phyloP scores from a whole-genome alignment of 2,888 invertebrate species.

The Entomobrya multifasciata region DNA sequence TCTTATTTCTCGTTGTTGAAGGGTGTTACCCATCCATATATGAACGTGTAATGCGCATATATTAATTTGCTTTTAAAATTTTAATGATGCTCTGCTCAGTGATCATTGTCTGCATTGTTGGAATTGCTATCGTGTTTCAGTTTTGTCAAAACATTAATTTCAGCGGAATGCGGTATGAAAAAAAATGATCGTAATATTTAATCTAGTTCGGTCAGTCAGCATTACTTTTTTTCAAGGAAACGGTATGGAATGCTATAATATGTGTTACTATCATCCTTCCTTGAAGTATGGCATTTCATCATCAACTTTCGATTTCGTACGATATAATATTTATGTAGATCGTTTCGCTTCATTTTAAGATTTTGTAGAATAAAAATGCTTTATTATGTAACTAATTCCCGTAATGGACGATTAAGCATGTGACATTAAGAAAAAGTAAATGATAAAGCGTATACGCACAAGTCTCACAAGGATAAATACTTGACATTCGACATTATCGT shows the following conservation, averaged over 20 bases:
- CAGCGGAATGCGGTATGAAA: slow-evolving; percentile 34
- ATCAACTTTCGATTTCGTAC: neutral
- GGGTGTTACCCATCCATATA: slow-evolving; percentile 62
- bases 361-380: neutral
- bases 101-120: neutral
- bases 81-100: slow-evolving; percentile 15
- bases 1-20: slow-evolving; percentile 42
- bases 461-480: neutral
- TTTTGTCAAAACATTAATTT: slow-evolving; percentile 63
- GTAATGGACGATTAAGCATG: slow-evolving; percentile 25
- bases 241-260: too few relatives aligned
- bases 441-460: neutral
- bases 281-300: neutral
- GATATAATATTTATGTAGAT: too few relatives aligned
- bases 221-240: too few relatives aligned
- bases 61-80: neutral
- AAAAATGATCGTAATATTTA: neutral
- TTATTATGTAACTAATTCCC: slow-evolving; percentile 18
- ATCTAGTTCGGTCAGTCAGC: too few relatives aligned
- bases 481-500: neutral
- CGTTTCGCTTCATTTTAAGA: neutral
- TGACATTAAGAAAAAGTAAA: slow-evolving; percentile 11
- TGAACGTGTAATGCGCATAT: slow-evolving; percentile 37
- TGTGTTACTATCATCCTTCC: too few relatives aligned
- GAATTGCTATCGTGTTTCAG: slow-evolving; percentile 45